Evolutionary conservation across 2,113 vertebrate species (phyloP), one percentile per base, ranked within the genome.

Genomic region (Alligator sinensis): DNA sequence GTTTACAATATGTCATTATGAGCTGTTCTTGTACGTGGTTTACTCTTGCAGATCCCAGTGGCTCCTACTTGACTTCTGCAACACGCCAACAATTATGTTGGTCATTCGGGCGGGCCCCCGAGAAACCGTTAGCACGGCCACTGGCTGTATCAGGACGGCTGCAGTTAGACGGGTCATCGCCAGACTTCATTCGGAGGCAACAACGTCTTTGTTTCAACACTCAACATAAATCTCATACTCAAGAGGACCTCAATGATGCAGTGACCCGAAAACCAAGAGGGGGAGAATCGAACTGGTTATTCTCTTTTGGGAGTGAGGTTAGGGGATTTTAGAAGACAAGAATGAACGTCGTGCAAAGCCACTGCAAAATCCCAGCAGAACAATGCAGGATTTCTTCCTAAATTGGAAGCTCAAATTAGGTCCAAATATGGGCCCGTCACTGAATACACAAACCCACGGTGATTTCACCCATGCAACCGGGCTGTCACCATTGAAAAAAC

Each of bases 1-100:
- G 75, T 88, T 94, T 80, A 38, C 88, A 90, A 77, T 72, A 78
- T 93, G 90, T 68, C 93, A 89, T 96, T 95, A 96, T 72, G 79
- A 77, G 89, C 27, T 60, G 93, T 94, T 94, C 95, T 76, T 62
- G 83, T 30, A 5, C 54, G 74, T 5, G 2, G 28, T 54, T 59
- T 80, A 63, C 84, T 90, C 78, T 55, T 80, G 60, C 87, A 90
- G 92, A 87, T 90, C 77, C 88, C 93, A 24, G 14, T 76, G 94
- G 94, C 96, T 93, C 86, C 19, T 2, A 1, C 80, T 72, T 86
- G 58, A 27, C 30, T 60, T 64, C 27, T 80, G 78, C 77, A 59
- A 96, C 70, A 83, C 92, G 57, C 22, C 25, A 74, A 47, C 18
- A 28, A 14, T 21, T 9, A 5, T 8, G 59, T 80, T 88, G 78